Evolutionary conservation across 2,113 vertebrate genomes (phyloP), one percentile per base, ranked within the genome.

Genomic region (Narcine bancroftii): DNA sequence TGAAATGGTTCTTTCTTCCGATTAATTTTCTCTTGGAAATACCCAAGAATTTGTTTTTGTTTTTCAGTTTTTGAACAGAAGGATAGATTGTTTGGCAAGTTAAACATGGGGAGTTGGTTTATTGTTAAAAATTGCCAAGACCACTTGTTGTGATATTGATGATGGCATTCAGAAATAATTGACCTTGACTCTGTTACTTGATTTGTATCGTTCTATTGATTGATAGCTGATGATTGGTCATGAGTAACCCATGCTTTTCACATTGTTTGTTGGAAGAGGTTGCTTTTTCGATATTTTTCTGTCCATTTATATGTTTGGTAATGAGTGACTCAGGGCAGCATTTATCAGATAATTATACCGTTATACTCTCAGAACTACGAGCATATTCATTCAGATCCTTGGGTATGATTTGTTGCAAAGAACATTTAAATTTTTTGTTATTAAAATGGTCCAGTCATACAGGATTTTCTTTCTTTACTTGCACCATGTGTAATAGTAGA

Each of bases 181-280:
- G 39, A 29, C 2, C 39, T 42, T 47, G 36, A 69, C 65, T 91
- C 36, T 36, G 7, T 47, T 69, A 5, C 39, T 21, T 87, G 42
- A 2, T 3, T 29, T 11, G 26, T 36, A 91, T 69, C 63, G 45
- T 91, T 91, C 63, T 69, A 33, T 1, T 91, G 36, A 47, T 71
- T 87, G 36, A 2, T 45, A 33, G 65, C 47, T 26, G 47, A 6
- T 53, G 66, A 21, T 50, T 33, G 0, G 29, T 92, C 50, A 93
- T 56, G 56, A 45, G 6, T 65, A 92, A 7, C 65, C 92, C 21
- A 29, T 60, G 42, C 2, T 45, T 93, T 19, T 92, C 36, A 93
- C 45, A 92, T 9, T 92, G 81, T 5, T 42, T 66, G 6, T 42
- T 92, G 10, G 29, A 81, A 7, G 42, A 50, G 2, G 65, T 60